Evolutionary conservation across 1,140 invertebrate genomes (phyloP), one percentile per base, ranked within the genome.

Genomic region (Zophobas atratus): DNA sequence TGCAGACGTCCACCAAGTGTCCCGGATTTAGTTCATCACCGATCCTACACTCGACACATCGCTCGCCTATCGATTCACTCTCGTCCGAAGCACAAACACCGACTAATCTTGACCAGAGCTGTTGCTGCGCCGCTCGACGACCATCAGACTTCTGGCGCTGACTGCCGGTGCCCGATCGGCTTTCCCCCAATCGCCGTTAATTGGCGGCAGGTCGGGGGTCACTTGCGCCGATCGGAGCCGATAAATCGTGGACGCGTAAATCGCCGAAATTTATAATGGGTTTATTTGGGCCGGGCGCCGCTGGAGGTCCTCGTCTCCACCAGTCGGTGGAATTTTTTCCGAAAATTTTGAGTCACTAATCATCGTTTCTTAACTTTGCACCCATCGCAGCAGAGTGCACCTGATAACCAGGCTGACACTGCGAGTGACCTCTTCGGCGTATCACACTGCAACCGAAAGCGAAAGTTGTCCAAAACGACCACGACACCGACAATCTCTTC

Each of bases 111-210:
- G 60, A 67, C 60, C 60, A 67, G 33, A 51, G 49, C 49, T n/a
- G 33, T 20, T 20, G 60, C 43, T 43, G 60, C 60, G 41, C 51
- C 43, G 57, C 48, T 70, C 60, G 20, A 20, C 20, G 20, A 76
- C 57, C 75, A 76, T 63, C 43, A 63, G 60, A 48, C 49, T 76
- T 48, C 49, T 70, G 67, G 56, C 75, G 60, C 60, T 73, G 71
- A 56, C 71, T 73, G 55, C 35, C 38, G 51, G 71, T 55, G 71
- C 55, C 74, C 74, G 41, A 67, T 67, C 74, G 43, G 46, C 71
- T 56, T 76, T 76, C 60, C 74, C 74, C 74, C 74, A 76, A 76
- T 76, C 74, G 56, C 53, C 49, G 74, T 53, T 76, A 76, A 76
- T 76, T 76, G 74, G 56, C 57, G 56, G 34, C 74, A 76, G 74